Base-by-base conservation (phyloP, 2,797 vertebrate genomes). In the Typhlichthys eigenmanni region DNA sequence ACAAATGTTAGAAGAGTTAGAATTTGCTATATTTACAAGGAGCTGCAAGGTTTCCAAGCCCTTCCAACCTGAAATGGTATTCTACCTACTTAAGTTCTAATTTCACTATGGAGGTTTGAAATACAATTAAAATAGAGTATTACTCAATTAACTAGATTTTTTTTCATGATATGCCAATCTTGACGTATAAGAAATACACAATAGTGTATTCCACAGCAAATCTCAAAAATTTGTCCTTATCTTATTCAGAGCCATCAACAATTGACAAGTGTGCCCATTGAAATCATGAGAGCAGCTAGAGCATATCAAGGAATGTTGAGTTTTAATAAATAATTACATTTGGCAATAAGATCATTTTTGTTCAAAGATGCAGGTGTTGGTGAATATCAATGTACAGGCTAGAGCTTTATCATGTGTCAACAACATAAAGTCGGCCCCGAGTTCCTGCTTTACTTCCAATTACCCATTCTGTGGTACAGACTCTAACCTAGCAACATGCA, bases 291-390 rank as follows among this genome's bases (percentile, higher is more conserved):
- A 66, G 62, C 69, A 56, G 68, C 9, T 52, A 78, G 55, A 79
- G 60, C 32, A 64, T 46, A 81, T 66, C 67, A 75, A 80, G 69
- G 76, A 70, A 72, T 81, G 29, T 69, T 55, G 24, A 64, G 56
- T 54, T 80, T 78, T 64, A 58, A 78, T 84, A 66, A 87, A 87
- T 80, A 64, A 79, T 82, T 74, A 8, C 5, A 85, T 62, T 55
- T 56, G 19, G 64, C 60, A 75, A 78, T 76, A 72, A 71, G 56
- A 79, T 84, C 45, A 51, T 66, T 75, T 60, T 69, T 38, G 34
- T 38, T 64, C 52, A 79, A 83, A 80, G 72, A 50, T 29, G n/a
- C 52, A 69, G 62, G 29, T 70, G 65, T 81, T 83, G 75, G 62
- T 66, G 75, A 60, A 59, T 69, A 76, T 80, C 80, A 79, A 82